phyloP scores from a whole-genome alignment of 2,113 vertebrate genomes.

The Sisor rabdophorus region DNA sequence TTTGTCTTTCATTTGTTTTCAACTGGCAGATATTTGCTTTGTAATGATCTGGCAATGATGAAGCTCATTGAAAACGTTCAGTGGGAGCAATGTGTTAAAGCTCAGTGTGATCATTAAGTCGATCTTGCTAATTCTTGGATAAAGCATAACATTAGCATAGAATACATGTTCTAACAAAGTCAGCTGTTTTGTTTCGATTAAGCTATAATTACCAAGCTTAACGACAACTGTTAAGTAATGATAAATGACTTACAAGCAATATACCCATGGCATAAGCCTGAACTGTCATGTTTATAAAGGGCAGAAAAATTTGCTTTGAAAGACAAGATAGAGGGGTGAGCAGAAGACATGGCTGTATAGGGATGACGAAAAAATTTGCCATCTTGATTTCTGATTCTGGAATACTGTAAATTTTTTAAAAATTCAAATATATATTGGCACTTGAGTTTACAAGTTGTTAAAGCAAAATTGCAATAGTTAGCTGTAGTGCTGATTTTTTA shows the following conservation, averaged over 20 bases:
- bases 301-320: not conserved
- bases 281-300: constrained; percentile 1
- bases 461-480: no score
- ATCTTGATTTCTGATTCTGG: no score
- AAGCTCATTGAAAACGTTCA: not conserved
- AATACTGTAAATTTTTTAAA: no score
- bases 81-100: constrained; percentile 9
- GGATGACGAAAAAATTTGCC: no score
- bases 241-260: constrained; percentile 34
- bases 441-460: no score
- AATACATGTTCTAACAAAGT: constrained; percentile 20
- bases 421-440: no score
- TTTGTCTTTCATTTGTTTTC: not conserved
- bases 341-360: no score
- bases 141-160: constrained; percentile 36
- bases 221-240: constrained; percentile 25
- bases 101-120: constrained; percentile 2
- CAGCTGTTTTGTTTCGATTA: constrained; percentile 29
- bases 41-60: not conserved
- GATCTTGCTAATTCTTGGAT: constrained; percentile 20
- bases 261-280: constrained; percentile 26
- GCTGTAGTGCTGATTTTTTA: no score
- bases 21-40: not conserved
- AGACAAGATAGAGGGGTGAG: not conserved
- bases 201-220: constrained; percentile 39